A percentile compares a stretch with the other conserved stretches of the same genome.
These are phyloP conservation scores for Kuschelorhynchus macadamiae DNA, from an alignment of 2,888 invertebrate species.

Conservation along the genomic window DNA sequence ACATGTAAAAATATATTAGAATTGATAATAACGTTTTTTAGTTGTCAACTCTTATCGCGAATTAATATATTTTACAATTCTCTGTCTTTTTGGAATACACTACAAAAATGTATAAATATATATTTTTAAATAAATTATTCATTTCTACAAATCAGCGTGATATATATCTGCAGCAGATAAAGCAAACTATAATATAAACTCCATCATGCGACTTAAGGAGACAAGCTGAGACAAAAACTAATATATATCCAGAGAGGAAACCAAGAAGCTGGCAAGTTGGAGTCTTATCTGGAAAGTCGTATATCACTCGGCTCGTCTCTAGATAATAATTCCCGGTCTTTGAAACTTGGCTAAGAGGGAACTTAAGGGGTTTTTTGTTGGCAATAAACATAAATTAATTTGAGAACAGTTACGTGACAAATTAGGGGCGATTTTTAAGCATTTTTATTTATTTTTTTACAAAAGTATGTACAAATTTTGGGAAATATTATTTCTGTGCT, in stretches of 20 bases:
- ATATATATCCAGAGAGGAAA: conserved; percentile 26
- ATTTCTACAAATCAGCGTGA: too few relatives aligned
- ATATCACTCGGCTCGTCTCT: conserved; percentile 55
- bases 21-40: too few relatives aligned
- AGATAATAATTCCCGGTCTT: conserved; percentile 59
- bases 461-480: too few relatives aligned
- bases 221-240: conserved; percentile 27
- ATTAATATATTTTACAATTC: too few relatives aligned
- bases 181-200: not conserved
- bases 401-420: conserved; percentile 30
- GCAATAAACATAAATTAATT: conserved; percentile 66
- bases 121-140: too few relatives aligned
- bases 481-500: too few relatives aligned
- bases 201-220: conserved; percentile 16
- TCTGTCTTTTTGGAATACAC: too few relatives aligned
- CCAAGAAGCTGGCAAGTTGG: conserved; percentile 38
- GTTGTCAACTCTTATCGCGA: too few relatives aligned
- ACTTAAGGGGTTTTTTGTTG: conserved; percentile 60
- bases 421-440: not conserved
- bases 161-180: not conserved
- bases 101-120: too few relatives aligned
- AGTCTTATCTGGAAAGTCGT: conserved; percentile 53
- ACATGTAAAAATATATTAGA: too few relatives aligned
- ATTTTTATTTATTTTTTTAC: too few relatives aligned
- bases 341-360: conserved; percentile 57